Conservation (phyloP, 2,113 vertebrate genomes). For the Leptobrachium leishanense region DNA sequence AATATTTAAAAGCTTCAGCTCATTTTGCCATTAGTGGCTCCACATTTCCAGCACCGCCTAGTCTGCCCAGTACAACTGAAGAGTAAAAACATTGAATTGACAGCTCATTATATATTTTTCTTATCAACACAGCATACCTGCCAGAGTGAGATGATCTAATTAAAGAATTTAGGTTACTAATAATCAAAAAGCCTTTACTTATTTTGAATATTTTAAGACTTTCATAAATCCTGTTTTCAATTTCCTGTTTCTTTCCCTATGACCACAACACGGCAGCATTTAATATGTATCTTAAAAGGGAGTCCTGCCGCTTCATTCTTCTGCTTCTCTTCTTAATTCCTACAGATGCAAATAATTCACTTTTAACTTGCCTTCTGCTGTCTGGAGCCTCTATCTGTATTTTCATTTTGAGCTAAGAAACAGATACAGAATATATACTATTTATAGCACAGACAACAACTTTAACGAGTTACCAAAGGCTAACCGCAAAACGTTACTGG, state of each 20-base stretch:
- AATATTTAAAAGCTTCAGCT: too few relatives aligned
- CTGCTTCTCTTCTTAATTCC: slow-evolving; percentile 4
- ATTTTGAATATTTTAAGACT: slow-evolving; percentile 25
- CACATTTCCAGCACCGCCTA: too few relatives aligned
- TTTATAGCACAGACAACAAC: too few relatives aligned
- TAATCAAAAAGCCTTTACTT: slow-evolving; percentile 12
- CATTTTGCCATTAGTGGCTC: too few relatives aligned
- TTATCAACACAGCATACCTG: too few relatives aligned
- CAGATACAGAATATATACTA: not conserved
- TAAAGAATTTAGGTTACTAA: slow-evolving; percentile 24
- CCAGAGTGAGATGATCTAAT: slow-evolving; percentile 6
- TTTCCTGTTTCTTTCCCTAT: slow-evolving; percentile 10
- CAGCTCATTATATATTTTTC: too few relatives aligned
- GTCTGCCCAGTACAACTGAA: too few relatives aligned
- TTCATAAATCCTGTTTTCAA: slow-evolving; percentile 38
- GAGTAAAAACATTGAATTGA: too few relatives aligned
- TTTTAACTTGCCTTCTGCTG: not conserved
- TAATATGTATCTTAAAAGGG: slow-evolving; percentile 33
- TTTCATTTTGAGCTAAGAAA: not conserved
- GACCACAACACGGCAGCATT: slow-evolving; percentile 3
- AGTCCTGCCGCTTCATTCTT: slow-evolving; percentile 12
- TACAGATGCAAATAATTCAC: not conserved
- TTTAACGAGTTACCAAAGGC: too few relatives aligned
- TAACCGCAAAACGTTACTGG: too few relatives aligned
- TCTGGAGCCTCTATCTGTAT: not conserved